phyloP scores from a whole-genome alignment of 2,113 vertebrate species.

The Fregetta grallaria region DNA sequence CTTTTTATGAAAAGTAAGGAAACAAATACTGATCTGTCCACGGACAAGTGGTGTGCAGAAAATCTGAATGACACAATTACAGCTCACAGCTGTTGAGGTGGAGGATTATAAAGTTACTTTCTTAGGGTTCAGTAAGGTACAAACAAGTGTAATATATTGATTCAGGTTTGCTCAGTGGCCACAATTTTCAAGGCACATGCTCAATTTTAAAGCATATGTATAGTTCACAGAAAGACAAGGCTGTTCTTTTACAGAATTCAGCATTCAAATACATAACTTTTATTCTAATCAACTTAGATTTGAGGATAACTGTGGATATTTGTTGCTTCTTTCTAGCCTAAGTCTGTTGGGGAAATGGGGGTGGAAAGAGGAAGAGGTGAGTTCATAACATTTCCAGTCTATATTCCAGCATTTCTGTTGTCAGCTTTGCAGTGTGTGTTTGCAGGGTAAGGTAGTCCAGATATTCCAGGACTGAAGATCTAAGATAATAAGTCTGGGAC shows the following conservation, averaged over 20 bases:
- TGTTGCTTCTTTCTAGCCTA: conserved; percentile 46
- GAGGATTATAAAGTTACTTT: background rate
- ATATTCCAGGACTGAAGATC: conserved; percentile 32
- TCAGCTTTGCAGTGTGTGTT: conserved; percentile 38
- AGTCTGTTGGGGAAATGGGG: conserved; percentile 57
- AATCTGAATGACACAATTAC: background rate
- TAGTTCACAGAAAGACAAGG: background rate
- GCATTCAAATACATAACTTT: background rate
- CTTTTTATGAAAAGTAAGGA: background rate
- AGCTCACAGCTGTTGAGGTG: background rate
- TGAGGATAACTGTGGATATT: conserved; percentile 18
- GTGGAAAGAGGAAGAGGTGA: conserved; percentile 69
- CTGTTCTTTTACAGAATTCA: background rate
- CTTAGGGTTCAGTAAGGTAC: background rate
- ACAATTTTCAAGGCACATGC: background rate
- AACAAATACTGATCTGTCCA: background rate
- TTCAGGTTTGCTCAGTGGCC: background rate
- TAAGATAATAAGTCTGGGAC: background rate
- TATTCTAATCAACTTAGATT: background rate
- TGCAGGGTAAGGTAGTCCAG: conserved; percentile 49
- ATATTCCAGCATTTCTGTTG: conserved; percentile 59
- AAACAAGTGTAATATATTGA: background rate
- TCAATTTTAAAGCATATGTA: background rate
- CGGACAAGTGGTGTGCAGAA: background rate
- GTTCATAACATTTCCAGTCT: conserved; percentile 66